phyloP scores from a whole-genome alignment of 2,888 invertebrate genomes.

The Timema cristinae region DNA sequence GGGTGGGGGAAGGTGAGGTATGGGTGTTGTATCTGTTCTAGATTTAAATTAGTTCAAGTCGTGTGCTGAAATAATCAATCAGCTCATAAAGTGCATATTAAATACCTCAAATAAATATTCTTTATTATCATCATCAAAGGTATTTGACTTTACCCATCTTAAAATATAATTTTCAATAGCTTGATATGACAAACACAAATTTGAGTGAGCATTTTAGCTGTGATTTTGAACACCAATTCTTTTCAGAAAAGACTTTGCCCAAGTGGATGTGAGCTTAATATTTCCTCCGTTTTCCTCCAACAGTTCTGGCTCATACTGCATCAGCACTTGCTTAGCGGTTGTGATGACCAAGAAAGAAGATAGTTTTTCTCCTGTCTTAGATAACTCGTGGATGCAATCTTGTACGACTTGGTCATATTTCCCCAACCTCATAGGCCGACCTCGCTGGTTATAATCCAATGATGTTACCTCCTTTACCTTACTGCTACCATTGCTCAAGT shows the following conservation, averaged over 20 bases:
- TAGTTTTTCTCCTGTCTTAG: slow-evolving; percentile 37
- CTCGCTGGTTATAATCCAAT: slow-evolving; percentile 37
- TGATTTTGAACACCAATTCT: slow-evolving; percentile 34
- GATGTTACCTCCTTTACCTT: slow-evolving; percentile 33
- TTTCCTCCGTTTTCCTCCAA: slow-evolving; percentile 44
- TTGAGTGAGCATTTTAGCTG: slow-evolving; percentile 7
- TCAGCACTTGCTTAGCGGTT: slow-evolving; percentile 42
- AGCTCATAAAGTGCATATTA: too few species aligned
- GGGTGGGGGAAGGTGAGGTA: too few species aligned
- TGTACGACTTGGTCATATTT: slow-evolving; percentile 38
- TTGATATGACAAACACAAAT: too few species aligned
- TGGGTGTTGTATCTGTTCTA: too few species aligned
- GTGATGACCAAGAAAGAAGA: slow-evolving; percentile 41
- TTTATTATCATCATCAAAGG: too few species aligned
- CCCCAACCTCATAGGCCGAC: slow-evolving; percentile 38
- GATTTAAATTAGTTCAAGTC: too few species aligned
- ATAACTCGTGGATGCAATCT: slow-evolving; percentile 37
- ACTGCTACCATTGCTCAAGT: neutral
- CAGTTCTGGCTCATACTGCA: slow-evolving; percentile 41
- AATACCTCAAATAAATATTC: too few species aligned
- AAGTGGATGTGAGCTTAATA: slow-evolving; percentile 43
- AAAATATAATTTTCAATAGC: too few species aligned
- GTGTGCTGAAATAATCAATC: too few species aligned
- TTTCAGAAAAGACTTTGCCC: slow-evolving; percentile 43
- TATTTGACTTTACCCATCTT: too few species aligned